These are phyloP conservation scores for Ernsta delagoae DNA, from an alignment of 2,888 invertebrate genomes.

Conservation along the genomic window DNA sequence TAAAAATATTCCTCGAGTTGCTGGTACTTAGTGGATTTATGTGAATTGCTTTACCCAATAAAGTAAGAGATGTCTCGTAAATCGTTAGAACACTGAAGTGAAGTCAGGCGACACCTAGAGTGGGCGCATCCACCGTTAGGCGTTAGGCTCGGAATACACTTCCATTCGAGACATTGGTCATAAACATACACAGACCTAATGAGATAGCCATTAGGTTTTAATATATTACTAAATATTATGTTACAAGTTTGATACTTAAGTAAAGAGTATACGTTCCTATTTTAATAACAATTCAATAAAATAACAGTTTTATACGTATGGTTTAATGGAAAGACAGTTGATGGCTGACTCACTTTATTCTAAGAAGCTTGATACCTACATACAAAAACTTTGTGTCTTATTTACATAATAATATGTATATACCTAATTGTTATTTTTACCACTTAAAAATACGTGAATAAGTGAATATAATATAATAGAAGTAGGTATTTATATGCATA, in stretches of 20 bases:
- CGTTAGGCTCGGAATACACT: constrained; percentile 47
- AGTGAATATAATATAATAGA: too few species aligned
- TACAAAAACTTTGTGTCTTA: too few species aligned
- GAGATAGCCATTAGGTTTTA: background rate
- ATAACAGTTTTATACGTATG: background rate
- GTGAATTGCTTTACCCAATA: constrained; percentile 77
- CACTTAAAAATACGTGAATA: too few species aligned
- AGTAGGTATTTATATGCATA: too few species aligned
- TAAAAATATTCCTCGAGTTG: constrained; percentile 64
- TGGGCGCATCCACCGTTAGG: constrained; percentile 78
- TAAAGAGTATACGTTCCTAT: background rate
- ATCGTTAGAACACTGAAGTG: constrained; percentile 67
- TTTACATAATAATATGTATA: too few species aligned
- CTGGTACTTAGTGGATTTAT: constrained; percentile 67
- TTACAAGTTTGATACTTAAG: background rate
- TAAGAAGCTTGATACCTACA: constrained; percentile 49
- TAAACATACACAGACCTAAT: background rate
- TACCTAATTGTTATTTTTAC: too few species aligned
- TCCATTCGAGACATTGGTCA: constrained; percentile 8
- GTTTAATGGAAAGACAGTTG: background rate
- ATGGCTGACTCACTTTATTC: constrained; percentile 51
- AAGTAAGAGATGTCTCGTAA: constrained; percentile 80
- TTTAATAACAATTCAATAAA: background rate
- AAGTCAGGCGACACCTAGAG: constrained; percentile 76
- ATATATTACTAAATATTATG: background rate